Conservation (phyloP, 1,140 invertebrate genomes). For the Conus ventricosus region DNA sequence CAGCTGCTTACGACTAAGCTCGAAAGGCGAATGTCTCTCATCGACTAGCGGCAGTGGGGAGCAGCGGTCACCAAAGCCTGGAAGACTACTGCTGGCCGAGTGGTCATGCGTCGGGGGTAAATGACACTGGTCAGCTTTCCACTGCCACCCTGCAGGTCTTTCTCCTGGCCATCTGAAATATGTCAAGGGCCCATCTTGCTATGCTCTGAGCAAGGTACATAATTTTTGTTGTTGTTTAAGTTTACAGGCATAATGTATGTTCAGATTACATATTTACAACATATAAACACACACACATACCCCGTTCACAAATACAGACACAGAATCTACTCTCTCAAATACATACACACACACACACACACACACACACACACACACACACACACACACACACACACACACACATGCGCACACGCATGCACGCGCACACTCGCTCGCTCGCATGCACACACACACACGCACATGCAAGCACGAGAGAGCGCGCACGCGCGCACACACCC, state of each 20-base stretch:
- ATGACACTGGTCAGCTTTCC: conserved; percentile 65
- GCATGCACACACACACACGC: no score
- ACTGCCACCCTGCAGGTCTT: conserved; percentile 47
- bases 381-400: background rate
- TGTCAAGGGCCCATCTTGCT: background rate
- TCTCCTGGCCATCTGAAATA: conserved; percentile 48
- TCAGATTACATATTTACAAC: no score
- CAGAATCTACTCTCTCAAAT: background rate
- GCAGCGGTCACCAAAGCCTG: conserved; percentile 35
- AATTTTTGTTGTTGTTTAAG: no score
- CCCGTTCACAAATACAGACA: no score
- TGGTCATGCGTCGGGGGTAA: conserved; percentile 60
- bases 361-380: background rate
- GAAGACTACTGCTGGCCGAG: conserved; percentile 45
- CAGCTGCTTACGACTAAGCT: background rate
- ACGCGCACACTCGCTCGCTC: no score
- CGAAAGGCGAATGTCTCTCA: background rate
- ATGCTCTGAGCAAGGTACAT: no score
- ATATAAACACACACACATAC: background rate
- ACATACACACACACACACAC: background rate
- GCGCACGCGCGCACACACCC: background rate
- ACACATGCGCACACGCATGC: background rate
- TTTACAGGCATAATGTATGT: no score
- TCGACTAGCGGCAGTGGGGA: conserved; percentile 15
- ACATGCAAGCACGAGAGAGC: background rate